phyloP scores from a whole-genome alignment of 1,140 invertebrate species.

The Eciton burchellii region DNA sequence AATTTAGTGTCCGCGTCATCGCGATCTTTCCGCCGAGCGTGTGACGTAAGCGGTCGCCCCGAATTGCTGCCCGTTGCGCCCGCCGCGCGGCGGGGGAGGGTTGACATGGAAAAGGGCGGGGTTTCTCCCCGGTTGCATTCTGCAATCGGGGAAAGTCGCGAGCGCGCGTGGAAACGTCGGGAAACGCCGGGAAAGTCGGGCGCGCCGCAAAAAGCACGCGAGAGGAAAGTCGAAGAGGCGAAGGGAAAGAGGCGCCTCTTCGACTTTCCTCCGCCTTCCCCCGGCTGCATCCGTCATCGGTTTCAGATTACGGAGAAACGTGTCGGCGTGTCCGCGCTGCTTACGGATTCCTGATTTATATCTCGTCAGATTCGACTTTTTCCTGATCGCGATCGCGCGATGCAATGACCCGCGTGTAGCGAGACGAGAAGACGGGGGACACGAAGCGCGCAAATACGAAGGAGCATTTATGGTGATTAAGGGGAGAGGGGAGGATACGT shows the following conservation, averaged over 20 bases:
- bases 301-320: slow-evolving; percentile 2
- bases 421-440: not conserved
- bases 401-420: not conserved
- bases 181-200: slow-evolving; percentile 38
- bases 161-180: slow-evolving; percentile 31
- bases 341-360: not conserved
- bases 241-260: slow-evolving; percentile 21
- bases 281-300: slow-evolving; percentile 13
- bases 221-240: slow-evolving; percentile 15
- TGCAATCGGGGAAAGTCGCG: slow-evolving; percentile 49
- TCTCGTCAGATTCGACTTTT: not conserved
- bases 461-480: slow-evolving; percentile 5
- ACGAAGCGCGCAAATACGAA: not conserved
- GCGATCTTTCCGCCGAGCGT: slow-evolving; percentile 45
- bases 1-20: slow-evolving; percentile 64
- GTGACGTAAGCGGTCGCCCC: slow-evolving; percentile 57
- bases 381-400: not conserved
- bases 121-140: not conserved
- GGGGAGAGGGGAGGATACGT: not conserved
- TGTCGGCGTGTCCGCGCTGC: not conserved
- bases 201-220: slow-evolving; percentile 17
- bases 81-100: not conserved
- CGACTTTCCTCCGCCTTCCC: slow-evolving; percentile 18
- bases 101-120: slow-evolving; percentile 11
- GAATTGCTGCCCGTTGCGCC: slow-evolving; percentile 55